phyloP scores from a whole-genome alignment of 2,113 vertebrate species.

The Oreochromis niloticus region DNA sequence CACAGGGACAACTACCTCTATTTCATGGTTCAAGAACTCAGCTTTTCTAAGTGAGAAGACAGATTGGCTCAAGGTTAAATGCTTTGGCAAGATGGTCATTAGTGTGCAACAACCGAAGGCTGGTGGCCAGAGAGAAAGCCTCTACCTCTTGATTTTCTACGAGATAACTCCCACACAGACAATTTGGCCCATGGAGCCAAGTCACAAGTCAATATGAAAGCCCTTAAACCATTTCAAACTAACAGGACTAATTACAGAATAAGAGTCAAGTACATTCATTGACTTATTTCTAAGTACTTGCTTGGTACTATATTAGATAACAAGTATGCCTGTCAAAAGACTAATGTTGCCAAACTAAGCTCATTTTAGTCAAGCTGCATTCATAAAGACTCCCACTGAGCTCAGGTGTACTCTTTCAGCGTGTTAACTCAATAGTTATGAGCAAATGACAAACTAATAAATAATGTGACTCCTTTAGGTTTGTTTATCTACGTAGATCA shows the following conservation, averaged over 20 bases:
- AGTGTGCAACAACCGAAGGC: constrained; percentile 53
- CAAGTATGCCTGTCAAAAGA: neutral
- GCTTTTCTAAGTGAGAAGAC: constrained; percentile 59
- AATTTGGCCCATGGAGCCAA: constrained; percentile 15
- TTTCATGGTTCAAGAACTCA: constrained; percentile 68
- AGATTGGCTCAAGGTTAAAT: constrained; percentile 69
- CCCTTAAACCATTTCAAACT: neutral
- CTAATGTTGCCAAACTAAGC: neutral
- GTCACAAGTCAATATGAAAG: constrained; percentile 26
- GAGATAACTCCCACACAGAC: constrained; percentile 35
- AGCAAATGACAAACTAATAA: neutral
- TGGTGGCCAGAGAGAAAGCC: constrained; percentile 29
- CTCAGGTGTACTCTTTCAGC: neutral
- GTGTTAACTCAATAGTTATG: neutral
- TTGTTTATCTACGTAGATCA: too few species aligned
- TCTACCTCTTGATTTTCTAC: constrained; percentile 29
- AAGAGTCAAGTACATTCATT: neutral
- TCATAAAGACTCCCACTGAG: neutral
- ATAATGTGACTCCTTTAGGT: neutral
- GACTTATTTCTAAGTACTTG: neutral
- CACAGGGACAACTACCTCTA: constrained; percentile 54
- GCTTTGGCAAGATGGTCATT: constrained; percentile 61
- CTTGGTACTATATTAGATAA: neutral
- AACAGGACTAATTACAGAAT: constrained; percentile 21
- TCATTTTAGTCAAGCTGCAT: neutral